Conservation (phyloP, 30 jellyfish, hydroid and myxozoan species). For the Morbakka virulenta region DNA sequence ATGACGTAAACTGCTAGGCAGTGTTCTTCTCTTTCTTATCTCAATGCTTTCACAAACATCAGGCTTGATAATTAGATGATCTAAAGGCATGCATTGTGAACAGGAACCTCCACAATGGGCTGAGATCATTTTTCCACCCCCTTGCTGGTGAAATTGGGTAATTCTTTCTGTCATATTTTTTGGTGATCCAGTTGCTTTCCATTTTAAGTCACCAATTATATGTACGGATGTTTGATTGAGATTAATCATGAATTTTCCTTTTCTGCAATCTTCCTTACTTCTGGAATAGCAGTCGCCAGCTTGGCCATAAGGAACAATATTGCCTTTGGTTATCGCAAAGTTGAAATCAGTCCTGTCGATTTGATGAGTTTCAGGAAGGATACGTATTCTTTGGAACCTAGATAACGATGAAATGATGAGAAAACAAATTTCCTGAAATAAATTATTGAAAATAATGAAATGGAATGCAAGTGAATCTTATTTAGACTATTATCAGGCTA, state of each 20-base stretch:
- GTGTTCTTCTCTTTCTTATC: too few relatives aligned
- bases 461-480: too few relatives aligned
- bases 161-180: slow-evolving; percentile 70
- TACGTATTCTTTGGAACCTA: slow-evolving; percentile 80
- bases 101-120: slow-evolving; percentile 98
- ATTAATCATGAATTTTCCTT: slow-evolving; percentile 79
- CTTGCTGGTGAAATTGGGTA: too few relatives aligned
- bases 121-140: slow-evolving; percentile 36
- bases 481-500: too few relatives aligned
- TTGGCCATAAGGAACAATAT: slow-evolving; percentile 69
- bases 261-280: slow-evolving; percentile 87
- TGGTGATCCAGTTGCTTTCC: slow-evolving; percentile 92
- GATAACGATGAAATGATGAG: not conserved
- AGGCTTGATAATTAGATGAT: slow-evolving; percentile 63
- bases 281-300: slow-evolving; percentile 95
- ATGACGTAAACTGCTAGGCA: too few relatives aligned
- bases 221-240: slow-evolving; percentile 57
- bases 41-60: slow-evolving; percentile 75
- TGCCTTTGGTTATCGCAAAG: slow-evolving; percentile 62
- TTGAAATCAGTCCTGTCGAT: slow-evolving; percentile 61
- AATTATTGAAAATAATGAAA: too few relatives aligned
- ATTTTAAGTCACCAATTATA: slow-evolving; percentile 49
- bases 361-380: slow-evolving; percentile 36
- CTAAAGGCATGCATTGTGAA: slow-evolving; percentile 87
- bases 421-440: not conserved